phyloP scores from a whole-genome alignment of 53 echinoderm and acorn worm species.

The Patiria pectinifera region DNA sequence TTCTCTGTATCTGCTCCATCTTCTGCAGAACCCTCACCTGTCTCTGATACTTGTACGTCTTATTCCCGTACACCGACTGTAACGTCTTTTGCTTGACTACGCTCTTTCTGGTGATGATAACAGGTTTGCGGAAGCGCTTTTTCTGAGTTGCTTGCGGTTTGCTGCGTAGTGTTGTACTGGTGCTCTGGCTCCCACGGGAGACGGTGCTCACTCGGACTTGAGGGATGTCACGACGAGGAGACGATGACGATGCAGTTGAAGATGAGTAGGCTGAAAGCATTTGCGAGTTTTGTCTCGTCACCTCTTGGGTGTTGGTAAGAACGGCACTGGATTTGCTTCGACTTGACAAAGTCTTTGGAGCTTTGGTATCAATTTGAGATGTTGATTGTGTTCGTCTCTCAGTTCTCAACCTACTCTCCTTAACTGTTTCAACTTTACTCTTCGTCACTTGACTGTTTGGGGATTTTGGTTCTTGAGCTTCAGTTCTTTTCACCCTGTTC shows the following conservation, averaged over 20 bases:
- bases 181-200: conserved; percentile 31
- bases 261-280: not conserved
- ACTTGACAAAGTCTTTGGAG: not conserved
- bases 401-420: conserved; percentile 6
- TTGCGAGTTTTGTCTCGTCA: conserved; percentile 39
- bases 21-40: conserved; percentile 86
- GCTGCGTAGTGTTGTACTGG: conserved; percentile 13
- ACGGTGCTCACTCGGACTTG: not conserved
- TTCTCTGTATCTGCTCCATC: conserved; percentile 76
- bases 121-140: conserved; percentile 54
- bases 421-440: not conserved
- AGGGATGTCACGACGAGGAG: not conserved
- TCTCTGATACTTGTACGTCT: conserved; percentile 77
- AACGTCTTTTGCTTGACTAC: conserved; percentile 70
- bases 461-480: not conserved
- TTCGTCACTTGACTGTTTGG: not conserved
- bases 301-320: conserved; percentile 34
- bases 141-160: conserved; percentile 2
- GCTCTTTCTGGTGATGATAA: conserved; percentile 90
- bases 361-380: conserved; percentile 10
- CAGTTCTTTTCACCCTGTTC: conserved; percentile 11
- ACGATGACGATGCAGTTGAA: not conserved
- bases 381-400: conserved; percentile 19
- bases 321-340: conserved; percentile 51
- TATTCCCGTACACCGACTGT: conserved; percentile 86